phyloP scores from a whole-genome alignment of 2,888 invertebrate genomes.

The Lysandra coridon region DNA sequence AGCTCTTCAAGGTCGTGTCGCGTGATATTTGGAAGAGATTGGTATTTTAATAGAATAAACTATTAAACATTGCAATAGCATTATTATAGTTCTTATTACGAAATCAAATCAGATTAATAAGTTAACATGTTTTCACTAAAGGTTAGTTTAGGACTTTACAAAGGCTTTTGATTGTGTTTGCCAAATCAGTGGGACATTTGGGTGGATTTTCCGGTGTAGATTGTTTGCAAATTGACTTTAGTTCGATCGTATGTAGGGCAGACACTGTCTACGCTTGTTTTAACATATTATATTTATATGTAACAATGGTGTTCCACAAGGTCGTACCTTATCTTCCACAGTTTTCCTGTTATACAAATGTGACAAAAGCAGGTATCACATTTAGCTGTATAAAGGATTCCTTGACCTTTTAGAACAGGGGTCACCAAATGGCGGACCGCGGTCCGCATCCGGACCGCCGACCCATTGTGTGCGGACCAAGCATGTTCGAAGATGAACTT shows the following conservation, averaged over 20 bases:
- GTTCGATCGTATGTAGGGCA: not conserved
- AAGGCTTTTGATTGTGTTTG: not conserved
- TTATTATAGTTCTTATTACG: not conserved
- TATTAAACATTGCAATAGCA: not conserved
- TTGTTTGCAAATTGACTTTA: not conserved
- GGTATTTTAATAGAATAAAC: not conserved
- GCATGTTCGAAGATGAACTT: too few species aligned
- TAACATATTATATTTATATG: not conserved
- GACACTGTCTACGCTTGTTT: not conserved
- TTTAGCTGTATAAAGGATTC: not conserved
- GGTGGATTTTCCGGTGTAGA: not conserved
- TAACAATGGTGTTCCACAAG: slow-evolving; percentile 5
- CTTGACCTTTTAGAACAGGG: not conserved
- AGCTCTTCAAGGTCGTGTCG: slow-evolving; percentile 1
- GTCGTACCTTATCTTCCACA: not conserved
- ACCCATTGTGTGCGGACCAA: too few species aligned
- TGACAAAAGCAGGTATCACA: not conserved
- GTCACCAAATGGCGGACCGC: too few species aligned
- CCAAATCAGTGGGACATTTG: not conserved
- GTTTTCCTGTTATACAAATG: slow-evolving; percentile 15
- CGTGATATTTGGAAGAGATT: not conserved
- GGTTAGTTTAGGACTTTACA: not conserved
- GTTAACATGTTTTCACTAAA: not conserved
- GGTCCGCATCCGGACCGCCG: too few species aligned
- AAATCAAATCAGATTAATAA: not conserved